Percentiles rank a stretch among this genome's conserved stretches.
Conservation (phyloP, 2,888 invertebrate species). For the Xanthorhoe spadicearia region DNA sequence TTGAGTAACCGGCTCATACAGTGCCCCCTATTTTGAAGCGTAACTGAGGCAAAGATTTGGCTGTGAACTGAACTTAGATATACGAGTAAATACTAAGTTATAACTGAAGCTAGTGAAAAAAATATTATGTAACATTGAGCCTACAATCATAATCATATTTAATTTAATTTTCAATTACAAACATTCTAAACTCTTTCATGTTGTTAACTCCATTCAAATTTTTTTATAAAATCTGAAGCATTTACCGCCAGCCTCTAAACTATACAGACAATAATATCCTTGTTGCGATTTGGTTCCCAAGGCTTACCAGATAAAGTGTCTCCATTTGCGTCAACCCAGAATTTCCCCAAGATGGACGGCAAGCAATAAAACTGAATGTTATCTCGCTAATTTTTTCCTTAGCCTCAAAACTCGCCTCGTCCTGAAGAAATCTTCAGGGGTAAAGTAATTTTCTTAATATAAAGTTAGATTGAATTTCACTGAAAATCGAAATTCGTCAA, state of each 20-base stretch:
- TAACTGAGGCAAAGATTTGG: no score
- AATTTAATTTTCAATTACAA: no score
- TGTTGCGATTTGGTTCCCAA: constrained; percentile 44
- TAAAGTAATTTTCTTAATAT: constrained; percentile 35
- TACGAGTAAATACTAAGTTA: no score
- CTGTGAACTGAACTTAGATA: no score
- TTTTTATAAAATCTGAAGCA: background rate
- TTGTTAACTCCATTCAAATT: no score
- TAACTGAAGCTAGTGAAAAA: no score
- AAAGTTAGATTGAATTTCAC: constrained; percentile 50
- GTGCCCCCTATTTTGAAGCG: no score
- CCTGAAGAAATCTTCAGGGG: constrained; percentile 52
- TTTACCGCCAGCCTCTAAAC: constrained; percentile 1
- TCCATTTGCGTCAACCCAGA: constrained; percentile 64
- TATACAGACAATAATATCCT: constrained; percentile 19
- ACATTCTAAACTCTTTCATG: background rate
- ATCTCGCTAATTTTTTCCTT: constrained; percentile 72
- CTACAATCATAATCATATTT: no score
- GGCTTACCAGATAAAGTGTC: constrained; percentile 59
- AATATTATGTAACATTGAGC: no score
- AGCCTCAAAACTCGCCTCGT: constrained; percentile 51
- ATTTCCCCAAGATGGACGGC: constrained; percentile 65
- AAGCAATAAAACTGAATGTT: constrained; percentile 72
- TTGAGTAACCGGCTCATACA: no score
- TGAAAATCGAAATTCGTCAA: constrained; percentile 54